phyloP scores from a whole-genome alignment of 1,140 invertebrate genomes.

The Drosophila melanica region DNA sequence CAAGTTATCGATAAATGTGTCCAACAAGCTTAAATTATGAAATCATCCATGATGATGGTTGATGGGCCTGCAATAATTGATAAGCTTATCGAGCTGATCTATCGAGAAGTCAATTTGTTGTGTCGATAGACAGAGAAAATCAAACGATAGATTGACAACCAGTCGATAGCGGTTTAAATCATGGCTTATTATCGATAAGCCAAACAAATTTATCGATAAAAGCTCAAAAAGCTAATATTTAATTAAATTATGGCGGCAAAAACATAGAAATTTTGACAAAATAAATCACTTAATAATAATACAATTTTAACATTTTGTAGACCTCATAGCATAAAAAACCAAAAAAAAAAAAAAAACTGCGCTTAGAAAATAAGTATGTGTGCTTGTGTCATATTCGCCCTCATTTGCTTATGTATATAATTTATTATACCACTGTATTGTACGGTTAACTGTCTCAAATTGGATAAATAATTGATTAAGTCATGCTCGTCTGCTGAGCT shows the following conservation, averaged over 20 bases:
- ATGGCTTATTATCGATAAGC: not conserved
- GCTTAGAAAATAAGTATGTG: not conserved
- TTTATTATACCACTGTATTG: too few species aligned
- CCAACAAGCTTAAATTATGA: conserved; percentile 29
- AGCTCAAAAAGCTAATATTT: too few species aligned
- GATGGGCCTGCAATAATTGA: conserved; percentile 17
- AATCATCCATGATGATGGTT: conserved; percentile 14
- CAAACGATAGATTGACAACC: not conserved
- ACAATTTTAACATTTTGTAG: too few species aligned
- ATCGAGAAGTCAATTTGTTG: conserved; percentile 15
- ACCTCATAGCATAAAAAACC: too few species aligned
- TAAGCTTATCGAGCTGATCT: not conserved
- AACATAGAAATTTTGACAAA: too few species aligned
- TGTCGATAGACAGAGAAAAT: conserved; percentile 1
- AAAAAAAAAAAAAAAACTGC: too few species aligned
- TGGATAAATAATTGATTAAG: too few species aligned
- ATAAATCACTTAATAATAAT: too few species aligned
- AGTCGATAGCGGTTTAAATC: not conserved
- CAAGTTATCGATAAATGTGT: conserved; percentile 58
- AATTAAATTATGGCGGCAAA: too few species aligned
- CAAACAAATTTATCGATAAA: too few species aligned
- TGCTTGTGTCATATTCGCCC: not conserved
- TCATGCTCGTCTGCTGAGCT: too few species aligned
- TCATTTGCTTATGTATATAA: too few species aligned
- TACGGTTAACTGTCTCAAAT: not conserved